Conservation (phyloP, 2,113 vertebrate species). For the Gambusia holbrooki region DNA sequence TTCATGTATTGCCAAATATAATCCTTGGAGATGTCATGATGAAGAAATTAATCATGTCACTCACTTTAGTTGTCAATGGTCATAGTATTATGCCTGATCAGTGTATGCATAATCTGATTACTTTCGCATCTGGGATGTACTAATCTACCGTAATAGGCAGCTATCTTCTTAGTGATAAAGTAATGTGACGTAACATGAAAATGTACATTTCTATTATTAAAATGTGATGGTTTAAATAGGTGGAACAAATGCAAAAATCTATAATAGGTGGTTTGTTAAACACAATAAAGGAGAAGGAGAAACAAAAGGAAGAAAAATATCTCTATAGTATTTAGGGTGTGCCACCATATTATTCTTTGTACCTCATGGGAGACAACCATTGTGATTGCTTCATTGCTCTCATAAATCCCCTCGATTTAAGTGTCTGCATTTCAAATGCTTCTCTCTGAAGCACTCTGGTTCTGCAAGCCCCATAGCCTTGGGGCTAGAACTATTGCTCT, state of each 20-base stretch:
- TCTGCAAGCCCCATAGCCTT: slow-evolving; percentile 58
- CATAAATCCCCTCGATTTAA: slow-evolving; percentile 72
- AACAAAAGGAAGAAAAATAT: slow-evolving; percentile 44
- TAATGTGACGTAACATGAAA: neutral
- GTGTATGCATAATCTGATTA: neutral
- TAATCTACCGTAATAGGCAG: neutral
- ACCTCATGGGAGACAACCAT: slow-evolving; percentile 50
- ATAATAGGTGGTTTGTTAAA: neutral
- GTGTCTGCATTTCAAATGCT: slow-evolving; percentile 70
- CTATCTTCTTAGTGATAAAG: neutral
- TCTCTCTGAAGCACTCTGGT: slow-evolving; percentile 63
- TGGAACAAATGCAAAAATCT: neutral
- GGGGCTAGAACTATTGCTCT: slow-evolving; percentile 57
- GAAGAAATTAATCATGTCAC: neutral
- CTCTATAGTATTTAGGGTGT: slow-evolving; percentile 57
- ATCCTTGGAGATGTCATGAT: neutral
- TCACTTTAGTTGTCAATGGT: neutral
- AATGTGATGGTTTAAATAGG: neutral
- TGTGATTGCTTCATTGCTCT: slow-evolving; percentile 67
- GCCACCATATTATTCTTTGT: slow-evolving; percentile 52
- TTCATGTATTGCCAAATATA: neutral
- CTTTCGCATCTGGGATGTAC: neutral
- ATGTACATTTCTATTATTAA: neutral
- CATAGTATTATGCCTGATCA: neutral
- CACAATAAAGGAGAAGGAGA: slow-evolving; percentile 37